A percentile compares a stretch with the other conserved stretches of the same genome.
phyloP scores from a whole-genome alignment of 2,888 invertebrate species.

The Himalopsyche anomala region DNA sequence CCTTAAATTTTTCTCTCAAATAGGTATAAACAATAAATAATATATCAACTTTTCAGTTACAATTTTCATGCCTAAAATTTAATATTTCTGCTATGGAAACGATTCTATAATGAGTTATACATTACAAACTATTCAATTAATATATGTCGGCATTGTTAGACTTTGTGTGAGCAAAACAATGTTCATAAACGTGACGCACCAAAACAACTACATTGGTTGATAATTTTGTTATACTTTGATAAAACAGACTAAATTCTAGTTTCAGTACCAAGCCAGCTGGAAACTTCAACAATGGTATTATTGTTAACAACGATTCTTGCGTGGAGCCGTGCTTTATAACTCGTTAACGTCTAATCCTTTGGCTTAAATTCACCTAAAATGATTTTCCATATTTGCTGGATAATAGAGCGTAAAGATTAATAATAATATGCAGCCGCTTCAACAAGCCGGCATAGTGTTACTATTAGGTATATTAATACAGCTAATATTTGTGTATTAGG shows the following conservation, averaged over 20 bases:
- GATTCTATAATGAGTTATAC: too few species aligned
- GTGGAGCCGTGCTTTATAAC: not conserved
- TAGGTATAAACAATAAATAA: too few species aligned
- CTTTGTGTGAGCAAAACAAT: not conserved
- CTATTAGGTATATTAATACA: not conserved
- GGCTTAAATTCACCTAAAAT: not conserved
- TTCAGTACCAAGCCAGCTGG: not conserved
- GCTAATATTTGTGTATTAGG: too few species aligned
- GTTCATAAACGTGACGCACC: not conserved
- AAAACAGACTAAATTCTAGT: not conserved
- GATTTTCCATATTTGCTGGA: conserved; percentile 7
- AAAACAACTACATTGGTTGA: not conserved
- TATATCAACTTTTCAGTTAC: too few species aligned
- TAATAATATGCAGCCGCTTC: not conserved
- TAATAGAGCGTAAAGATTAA: not conserved
- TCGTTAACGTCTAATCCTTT: not conserved
- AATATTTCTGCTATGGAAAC: too few species aligned
- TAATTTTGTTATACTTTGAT: conserved; percentile 3
- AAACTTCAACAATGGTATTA: not conserved
- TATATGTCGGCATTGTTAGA: not conserved
- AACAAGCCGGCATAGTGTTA: not conserved
- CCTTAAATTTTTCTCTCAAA: too few species aligned
- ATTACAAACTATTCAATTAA: not conserved
- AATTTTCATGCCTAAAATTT: too few species aligned
- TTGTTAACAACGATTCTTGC: not conserved